These are phyloP conservation scores for Noctua fimbriata DNA, from an alignment of 2,888 invertebrate species.

Conservation along the genomic window DNA sequence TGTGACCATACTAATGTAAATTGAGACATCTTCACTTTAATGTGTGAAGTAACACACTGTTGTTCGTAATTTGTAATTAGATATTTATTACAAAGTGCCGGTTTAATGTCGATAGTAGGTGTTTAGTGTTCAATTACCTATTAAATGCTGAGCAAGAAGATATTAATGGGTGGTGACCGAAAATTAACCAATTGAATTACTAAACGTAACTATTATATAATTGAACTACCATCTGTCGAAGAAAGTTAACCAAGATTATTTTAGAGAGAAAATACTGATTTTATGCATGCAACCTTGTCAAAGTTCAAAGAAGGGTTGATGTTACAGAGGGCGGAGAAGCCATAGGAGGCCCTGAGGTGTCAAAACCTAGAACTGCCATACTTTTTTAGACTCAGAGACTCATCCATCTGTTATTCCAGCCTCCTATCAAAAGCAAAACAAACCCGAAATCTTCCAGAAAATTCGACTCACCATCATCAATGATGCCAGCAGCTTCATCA, in stretches of 20 bases:
- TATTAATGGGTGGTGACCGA: background rate
- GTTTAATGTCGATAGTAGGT: background rate
- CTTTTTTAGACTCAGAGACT: too few relatives aligned
- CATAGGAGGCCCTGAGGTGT: background rate
- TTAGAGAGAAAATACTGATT: background rate
- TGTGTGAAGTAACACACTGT: slow-evolving; percentile 1
- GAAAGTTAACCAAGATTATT: background rate
- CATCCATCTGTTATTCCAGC: background rate
- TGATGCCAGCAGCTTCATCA: slow-evolving; percentile 90
- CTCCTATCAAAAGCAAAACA: background rate
- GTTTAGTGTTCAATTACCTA: slow-evolving; percentile 12
- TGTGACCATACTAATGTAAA: slow-evolving; percentile 6
- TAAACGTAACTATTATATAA: background rate
- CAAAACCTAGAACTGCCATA: too few relatives aligned
- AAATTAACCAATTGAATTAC: background rate
- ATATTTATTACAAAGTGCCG: slow-evolving; percentile 19
- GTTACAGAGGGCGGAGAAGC: too few relatives aligned
- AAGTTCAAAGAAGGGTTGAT: background rate
- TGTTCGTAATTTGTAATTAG: background rate
- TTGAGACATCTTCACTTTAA: background rate
- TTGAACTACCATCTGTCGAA: background rate
- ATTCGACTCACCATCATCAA: slow-evolving; percentile 86
- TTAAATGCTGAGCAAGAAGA: background rate
- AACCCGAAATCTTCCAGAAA: slow-evolving; percentile 23
- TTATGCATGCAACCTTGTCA: background rate